phyloP scores from a whole-genome alignment of 2,797 vertebrate genomes.

The Todus mexicanus region DNA sequence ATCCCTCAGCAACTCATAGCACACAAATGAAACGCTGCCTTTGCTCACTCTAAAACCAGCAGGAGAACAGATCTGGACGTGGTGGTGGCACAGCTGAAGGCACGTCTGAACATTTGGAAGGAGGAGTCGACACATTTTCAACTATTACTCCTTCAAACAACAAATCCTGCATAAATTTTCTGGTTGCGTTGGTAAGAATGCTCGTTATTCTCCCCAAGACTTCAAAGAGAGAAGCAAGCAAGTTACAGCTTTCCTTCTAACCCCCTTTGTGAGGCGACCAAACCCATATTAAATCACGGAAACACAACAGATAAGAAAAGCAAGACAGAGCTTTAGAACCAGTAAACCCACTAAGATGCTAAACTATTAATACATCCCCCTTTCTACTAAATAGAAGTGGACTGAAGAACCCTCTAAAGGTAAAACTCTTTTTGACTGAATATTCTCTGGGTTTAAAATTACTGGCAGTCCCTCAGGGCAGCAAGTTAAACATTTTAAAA shows the following conservation, averaged over 20 bases:
- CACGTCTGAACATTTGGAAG: not conserved
- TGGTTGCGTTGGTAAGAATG: not conserved
- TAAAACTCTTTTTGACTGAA: not conserved
- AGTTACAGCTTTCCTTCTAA: not conserved
- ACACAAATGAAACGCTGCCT: not conserved
- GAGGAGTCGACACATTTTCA: constrained; percentile 48
- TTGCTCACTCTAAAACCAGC: not conserved
- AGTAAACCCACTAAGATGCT: not conserved
- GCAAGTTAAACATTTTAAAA: constrained; percentile 13
- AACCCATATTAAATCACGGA: not conserved
- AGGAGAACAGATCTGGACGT: not conserved
- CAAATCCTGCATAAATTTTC: constrained; percentile 18
- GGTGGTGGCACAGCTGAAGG: constrained; percentile 1
- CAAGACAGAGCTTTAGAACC: constrained; percentile 32
- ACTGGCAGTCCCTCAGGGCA: not conserved
- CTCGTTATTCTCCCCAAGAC: constrained; percentile 20
- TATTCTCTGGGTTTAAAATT: constrained; percentile 12
- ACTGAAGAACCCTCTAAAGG: not conserved
- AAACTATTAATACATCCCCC: not conserved
- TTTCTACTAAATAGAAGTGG: not conserved
- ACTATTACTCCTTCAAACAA: constrained; percentile 11
- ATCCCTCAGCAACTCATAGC: not conserved
- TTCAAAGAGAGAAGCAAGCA: constrained; percentile 29
- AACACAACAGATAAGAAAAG: constrained; percentile 40
- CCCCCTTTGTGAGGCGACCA: not conserved